A percentile compares a stretch with the other conserved stretches of the same genome.
These are phyloP conservation scores for Labeo calbasu DNA, from an alignment of 2,797 vertebrate genomes.

Conservation along the genomic window DNA sequence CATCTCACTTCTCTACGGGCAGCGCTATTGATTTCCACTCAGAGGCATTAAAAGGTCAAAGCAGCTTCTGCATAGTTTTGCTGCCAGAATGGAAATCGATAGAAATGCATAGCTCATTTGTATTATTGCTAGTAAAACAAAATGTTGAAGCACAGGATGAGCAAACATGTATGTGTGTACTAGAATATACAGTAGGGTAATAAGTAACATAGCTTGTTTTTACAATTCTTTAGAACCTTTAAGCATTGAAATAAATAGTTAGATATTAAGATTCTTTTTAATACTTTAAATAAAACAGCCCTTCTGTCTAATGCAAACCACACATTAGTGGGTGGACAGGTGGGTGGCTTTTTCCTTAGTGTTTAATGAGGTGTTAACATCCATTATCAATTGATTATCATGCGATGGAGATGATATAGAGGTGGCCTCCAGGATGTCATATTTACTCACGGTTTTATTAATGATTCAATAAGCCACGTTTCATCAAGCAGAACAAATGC, in stretches of 20 bases:
- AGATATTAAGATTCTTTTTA: neutral
- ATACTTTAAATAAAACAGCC: neutral
- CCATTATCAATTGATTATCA: slow-evolving; percentile 52
- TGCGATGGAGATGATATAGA: slow-evolving; percentile 18
- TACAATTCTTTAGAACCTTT: neutral
- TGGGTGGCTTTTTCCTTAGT: slow-evolving; percentile 27
- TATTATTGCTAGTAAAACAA: slow-evolving; percentile 48
- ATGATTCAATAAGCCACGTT: slow-evolving; percentile 49
- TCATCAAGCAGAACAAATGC: slow-evolving; percentile 44
- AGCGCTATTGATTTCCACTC: slow-evolving; percentile 52
- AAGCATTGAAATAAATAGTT: neutral
- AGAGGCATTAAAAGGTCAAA: slow-evolving; percentile 54
- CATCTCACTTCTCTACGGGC: slow-evolving; percentile 22
- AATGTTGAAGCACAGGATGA: slow-evolving; percentile 15
- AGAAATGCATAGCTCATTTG: slow-evolving; percentile 41
- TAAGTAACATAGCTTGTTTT: neutral
- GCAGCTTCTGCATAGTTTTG: slow-evolving; percentile 47
- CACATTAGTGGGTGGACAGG: neutral
- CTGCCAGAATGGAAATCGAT: slow-evolving; percentile 45
- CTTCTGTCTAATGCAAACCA: neutral
- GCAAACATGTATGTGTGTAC: slow-evolving; percentile 47
- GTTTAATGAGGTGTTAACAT: slow-evolving; percentile 52
- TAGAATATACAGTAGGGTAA: neutral
- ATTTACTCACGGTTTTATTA: slow-evolving; percentile 50
- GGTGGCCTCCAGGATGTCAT: slow-evolving; percentile 4